Base-by-base conservation (phyloP, 23 tunicate genomes). In the Aplidium turbinatum region DNA sequence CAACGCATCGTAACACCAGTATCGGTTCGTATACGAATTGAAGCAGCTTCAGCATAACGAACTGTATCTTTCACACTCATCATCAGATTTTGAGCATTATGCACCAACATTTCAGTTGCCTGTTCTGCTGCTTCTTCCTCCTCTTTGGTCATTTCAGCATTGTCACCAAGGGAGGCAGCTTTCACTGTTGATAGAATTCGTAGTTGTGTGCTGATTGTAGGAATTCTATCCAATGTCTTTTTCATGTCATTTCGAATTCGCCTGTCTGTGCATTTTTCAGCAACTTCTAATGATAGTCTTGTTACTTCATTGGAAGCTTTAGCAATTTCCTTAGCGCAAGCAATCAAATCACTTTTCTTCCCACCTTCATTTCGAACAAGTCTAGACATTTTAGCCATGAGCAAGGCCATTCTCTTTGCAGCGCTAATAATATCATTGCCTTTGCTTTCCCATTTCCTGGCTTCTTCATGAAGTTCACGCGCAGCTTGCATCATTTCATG, bases 71-170 rank as follows among this genome's bases (percentile, higher is more conserved):
- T 95, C 0, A 95, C 99, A 69, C 86, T 83, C 86, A 78, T 72
- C 99, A 95, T 95, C 38, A 95, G 64, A 53, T 95, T 95, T 56
- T 95, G 96, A 36, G 99, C 99, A 75, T 95, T 95, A 74, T 82
- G 96, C 13, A 95, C 99, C 73, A 95, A 56, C 96, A 95, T 83
- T 69, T 95, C 99, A 29, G 95, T 91, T 4, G 99, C 99, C 57
- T 95, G 99, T 53, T 84, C 87, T n/a, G 99, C 99, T 31, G 89
- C 96, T 2, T 84, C 89, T 70, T 82, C 88, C 25, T 85, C 93
- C 31, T 86, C 98, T 54, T 85, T 76, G 30, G 80, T 75, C 88
- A 87, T 83, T 19, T 76, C 70, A 13, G 57, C 40, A 6, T 38
- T 50, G 53, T 89, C 86, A 57, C 99, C 95, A 25, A 95, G 79